Conservation (phyloP, 2,797 vertebrate genomes). For the Spinus pinus region DNA sequence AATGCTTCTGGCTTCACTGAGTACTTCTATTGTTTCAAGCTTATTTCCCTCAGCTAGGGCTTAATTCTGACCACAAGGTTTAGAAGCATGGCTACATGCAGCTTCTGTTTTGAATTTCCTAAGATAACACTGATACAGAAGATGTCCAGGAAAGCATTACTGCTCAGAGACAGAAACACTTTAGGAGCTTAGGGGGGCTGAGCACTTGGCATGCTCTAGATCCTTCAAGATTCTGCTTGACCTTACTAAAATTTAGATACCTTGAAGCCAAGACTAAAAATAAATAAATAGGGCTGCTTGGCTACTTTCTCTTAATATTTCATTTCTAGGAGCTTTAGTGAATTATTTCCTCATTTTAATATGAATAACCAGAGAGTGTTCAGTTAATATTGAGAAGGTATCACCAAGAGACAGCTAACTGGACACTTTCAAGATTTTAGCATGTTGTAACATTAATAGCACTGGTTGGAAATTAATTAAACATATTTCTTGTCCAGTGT, state of each 20-base stretch:
- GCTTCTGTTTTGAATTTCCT: slow-evolving; percentile 20
- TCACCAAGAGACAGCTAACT: background rate
- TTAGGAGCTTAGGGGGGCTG: background rate
- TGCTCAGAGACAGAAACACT: background rate
- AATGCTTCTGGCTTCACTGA: background rate
- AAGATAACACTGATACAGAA: background rate
- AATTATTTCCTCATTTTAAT: background rate
- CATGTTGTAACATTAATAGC: background rate
- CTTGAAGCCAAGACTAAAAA: slow-evolving; percentile 4
- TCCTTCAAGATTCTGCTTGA: background rate
- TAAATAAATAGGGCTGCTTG: background rate
- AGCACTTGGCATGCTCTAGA: background rate
- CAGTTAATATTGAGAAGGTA: background rate
- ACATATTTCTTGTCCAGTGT: background rate
- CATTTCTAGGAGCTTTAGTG: background rate
- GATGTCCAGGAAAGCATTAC: background rate
- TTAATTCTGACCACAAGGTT: background rate
- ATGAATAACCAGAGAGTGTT: background rate
- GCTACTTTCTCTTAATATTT: background rate
- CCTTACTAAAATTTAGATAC: background rate
- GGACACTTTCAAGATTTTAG: background rate
- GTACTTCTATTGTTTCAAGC: background rate
- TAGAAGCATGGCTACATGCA: background rate
- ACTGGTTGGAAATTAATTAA: background rate
- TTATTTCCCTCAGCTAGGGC: background rate